phyloP scores from a whole-genome alignment of 1,140 invertebrate species.

The Dinoponera quadriceps region DNA sequence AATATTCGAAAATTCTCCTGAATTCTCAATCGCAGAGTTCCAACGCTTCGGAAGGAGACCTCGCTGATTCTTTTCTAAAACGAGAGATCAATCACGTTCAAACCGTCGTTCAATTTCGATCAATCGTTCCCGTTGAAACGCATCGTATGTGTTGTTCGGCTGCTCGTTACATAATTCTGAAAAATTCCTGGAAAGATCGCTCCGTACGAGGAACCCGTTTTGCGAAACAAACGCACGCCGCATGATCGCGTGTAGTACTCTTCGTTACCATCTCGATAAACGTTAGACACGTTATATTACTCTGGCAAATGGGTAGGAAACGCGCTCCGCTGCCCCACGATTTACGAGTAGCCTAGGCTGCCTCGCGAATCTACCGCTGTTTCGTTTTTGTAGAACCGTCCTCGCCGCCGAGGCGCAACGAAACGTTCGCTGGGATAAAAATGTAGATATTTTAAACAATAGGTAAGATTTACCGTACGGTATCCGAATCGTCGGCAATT shows the following conservation, averaged over 20 bases:
- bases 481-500: neutral
- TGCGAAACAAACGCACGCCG: neutral
- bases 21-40: too few relatives aligned
- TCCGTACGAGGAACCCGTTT: neutral
- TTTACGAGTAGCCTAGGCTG: neutral
- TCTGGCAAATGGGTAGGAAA: constrained; percentile 16
- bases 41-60: too few relatives aligned
- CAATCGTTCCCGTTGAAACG: neutral
- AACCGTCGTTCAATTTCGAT: neutral
- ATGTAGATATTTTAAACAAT: constrained; percentile 14
- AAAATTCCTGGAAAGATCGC: neutral
- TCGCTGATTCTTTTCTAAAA: too few relatives aligned
- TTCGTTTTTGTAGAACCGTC: neutral
- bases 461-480: neutral
- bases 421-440: neutral
- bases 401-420: neutral
- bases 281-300: constrained; percentile 8
- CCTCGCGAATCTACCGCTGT: neutral
- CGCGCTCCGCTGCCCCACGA: constrained; percentile 9
- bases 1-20: too few relatives aligned
- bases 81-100: too few relatives aligned
- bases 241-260: neutral
- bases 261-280: constrained; percentile 32
- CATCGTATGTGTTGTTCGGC: neutral
- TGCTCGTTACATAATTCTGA: constrained; percentile 7